Percentiles rank a stretch among this genome's conserved stretches.
phyloP scores from a whole-genome alignment of 2,113 vertebrate species.

The Pipra filicauda region DNA sequence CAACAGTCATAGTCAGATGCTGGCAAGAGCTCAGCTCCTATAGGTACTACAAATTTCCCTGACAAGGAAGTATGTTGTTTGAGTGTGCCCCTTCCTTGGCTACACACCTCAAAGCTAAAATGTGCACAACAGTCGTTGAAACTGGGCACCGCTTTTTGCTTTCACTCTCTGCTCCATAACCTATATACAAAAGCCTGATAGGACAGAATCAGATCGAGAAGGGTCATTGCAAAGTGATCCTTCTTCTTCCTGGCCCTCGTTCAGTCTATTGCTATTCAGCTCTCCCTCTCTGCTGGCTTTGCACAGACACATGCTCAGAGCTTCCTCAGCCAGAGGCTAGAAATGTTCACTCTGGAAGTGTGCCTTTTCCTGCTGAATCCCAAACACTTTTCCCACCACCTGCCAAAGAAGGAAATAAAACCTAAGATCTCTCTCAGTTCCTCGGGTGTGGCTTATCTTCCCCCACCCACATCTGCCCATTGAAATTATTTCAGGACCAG shows the following conservation, averaged over 20 bases:
- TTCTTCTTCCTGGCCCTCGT: background rate
- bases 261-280: background rate
- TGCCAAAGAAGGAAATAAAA: slow-evolving; percentile 23
- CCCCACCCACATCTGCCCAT: background rate
- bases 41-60: background rate
- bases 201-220: background rate
- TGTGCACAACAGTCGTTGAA: background rate
- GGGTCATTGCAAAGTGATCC: background rate
- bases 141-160: background rate
- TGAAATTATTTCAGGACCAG: background rate
- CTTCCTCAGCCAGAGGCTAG: background rate
- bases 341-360: background rate
- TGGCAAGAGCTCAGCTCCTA: background rate
- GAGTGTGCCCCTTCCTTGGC: background rate
- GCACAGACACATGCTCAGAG: background rate
- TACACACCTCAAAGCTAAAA: background rate
- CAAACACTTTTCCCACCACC: background rate
- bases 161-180: background rate
- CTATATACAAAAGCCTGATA: background rate
- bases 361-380: background rate
- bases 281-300: background rate
- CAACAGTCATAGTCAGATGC: background rate
- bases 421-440: background rate
- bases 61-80: background rate
- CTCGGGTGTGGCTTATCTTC: background rate